phyloP scores from a whole-genome alignment of 2,113 vertebrate species.

The Neogobius melanostomus region DNA sequence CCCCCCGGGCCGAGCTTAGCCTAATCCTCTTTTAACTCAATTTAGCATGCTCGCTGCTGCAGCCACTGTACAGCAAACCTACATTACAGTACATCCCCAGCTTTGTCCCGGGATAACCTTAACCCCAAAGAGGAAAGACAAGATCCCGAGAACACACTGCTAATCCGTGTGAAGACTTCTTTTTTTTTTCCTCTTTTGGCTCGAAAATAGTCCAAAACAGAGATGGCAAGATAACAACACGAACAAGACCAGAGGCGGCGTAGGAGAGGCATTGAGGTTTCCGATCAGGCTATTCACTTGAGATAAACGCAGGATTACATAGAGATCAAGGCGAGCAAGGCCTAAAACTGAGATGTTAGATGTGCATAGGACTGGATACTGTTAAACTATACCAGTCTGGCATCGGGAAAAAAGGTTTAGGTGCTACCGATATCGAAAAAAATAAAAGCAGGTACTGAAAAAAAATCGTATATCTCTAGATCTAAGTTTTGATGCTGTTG shows the following conservation, averaged over 20 bases:
- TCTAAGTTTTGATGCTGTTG: too few relatives aligned
- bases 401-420: too few relatives aligned
- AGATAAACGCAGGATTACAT: slow-evolving; percentile 1
- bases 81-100: not conserved
- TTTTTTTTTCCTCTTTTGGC: not conserved
- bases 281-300: slow-evolving; percentile 4
- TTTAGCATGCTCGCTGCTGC: slow-evolving; percentile 13
- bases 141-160: not conserved
- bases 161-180: slow-evolving; percentile 3
- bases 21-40: slow-evolving; percentile 33
- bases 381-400: too few relatives aligned
- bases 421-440: too few relatives aligned
- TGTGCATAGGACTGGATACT: too few relatives aligned
- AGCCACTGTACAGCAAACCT: not conserved
- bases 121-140: not conserved
- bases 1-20: slow-evolving; percentile 14
- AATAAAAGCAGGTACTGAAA: too few relatives aligned
- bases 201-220: not conserved
- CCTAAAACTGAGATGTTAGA: not conserved
- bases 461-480: too few relatives aligned
- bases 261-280: not conserved
- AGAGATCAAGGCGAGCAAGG: not conserved
- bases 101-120: slow-evolving; percentile 7
- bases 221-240: slow-evolving; percentile 11
- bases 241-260: slow-evolving; percentile 3